These are phyloP conservation scores for Loripinus fragilis DNA, from an alignment of 2,888 invertebrate genomes.

Conservation along the genomic window DNA sequence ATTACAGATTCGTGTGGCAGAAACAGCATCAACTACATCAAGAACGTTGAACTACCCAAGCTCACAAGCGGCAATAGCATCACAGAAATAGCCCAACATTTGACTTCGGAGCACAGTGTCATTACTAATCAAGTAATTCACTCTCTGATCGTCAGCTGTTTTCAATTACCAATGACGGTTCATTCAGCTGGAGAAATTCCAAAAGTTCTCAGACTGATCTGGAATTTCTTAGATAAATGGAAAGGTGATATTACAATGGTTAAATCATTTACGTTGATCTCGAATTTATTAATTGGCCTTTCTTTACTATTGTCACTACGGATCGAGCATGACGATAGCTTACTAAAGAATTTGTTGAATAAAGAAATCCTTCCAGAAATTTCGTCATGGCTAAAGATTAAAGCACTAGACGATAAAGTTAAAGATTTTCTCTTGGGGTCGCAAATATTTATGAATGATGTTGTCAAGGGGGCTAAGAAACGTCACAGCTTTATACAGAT, in stretches of 20 bases:
- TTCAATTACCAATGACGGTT: not conserved
- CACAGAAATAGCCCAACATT: not conserved
- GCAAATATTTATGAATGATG: not conserved
- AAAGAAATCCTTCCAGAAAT: not conserved
- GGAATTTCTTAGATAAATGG: constrained; percentile 3
- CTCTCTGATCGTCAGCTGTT: not conserved
- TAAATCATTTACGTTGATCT: not conserved
- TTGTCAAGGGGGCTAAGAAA: not conserved
- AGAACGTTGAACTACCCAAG: not conserved
- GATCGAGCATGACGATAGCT: not conserved
- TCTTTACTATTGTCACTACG: not conserved
- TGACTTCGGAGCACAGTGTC: not conserved
- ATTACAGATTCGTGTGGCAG: too few relatives aligned
- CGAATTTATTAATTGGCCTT: not conserved
- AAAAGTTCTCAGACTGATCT: not conserved
- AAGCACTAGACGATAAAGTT: not conserved
- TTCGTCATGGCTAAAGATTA: not conserved
- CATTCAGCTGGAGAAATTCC: not conserved
- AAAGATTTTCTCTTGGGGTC: not conserved
- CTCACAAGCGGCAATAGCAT: not conserved
- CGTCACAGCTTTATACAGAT: not conserved
- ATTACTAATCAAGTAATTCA: not conserved
- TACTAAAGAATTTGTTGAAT: not conserved
- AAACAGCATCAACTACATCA: not conserved
- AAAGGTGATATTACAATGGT: not conserved